Conservation (phyloP, 2,797 vertebrate genomes). For the Periophthalmus magnuspinnatus region DNA sequence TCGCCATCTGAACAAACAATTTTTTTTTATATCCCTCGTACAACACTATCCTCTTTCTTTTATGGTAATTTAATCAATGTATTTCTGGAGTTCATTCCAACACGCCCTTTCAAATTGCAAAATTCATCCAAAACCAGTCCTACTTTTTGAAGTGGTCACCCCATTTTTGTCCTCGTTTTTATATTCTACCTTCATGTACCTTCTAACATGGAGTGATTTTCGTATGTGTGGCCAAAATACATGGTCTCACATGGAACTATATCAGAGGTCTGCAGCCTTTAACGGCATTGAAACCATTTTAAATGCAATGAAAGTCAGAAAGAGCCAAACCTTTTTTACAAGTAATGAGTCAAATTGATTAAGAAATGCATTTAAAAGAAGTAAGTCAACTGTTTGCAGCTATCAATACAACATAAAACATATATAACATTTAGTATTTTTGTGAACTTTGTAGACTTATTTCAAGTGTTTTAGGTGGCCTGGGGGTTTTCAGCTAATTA, state of each 20-base stretch:
- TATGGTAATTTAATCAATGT: not conserved
- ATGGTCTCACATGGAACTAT: not conserved
- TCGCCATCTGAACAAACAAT: too few species aligned
- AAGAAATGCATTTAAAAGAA: too few species aligned
- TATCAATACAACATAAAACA: too few species aligned
- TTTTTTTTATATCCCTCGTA: not conserved
- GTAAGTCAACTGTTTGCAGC: too few species aligned
- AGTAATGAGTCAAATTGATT: too few species aligned
- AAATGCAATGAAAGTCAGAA: too few species aligned
- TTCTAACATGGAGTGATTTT: not conserved
- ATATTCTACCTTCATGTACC: not conserved
- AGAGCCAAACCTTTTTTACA: too few species aligned
- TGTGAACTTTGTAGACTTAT: too few species aligned
- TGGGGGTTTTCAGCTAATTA: too few species aligned
- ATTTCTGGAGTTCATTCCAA: not conserved
- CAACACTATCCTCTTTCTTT: not conserved
- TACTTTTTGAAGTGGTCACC: not conserved
- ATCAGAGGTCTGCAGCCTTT: not conserved
- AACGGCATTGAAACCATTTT: too few species aligned
- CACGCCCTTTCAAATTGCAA: not conserved
- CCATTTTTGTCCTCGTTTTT: not conserved
- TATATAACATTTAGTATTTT: too few species aligned
- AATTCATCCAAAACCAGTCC: not conserved
- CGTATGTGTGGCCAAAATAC: not conserved
- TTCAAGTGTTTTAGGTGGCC: too few species aligned